Evolutionary conservation across 1,140 invertebrate genomes (phyloP), one percentile per base, ranked within the genome.

Genomic region (Drosophila sucinea): DNA sequence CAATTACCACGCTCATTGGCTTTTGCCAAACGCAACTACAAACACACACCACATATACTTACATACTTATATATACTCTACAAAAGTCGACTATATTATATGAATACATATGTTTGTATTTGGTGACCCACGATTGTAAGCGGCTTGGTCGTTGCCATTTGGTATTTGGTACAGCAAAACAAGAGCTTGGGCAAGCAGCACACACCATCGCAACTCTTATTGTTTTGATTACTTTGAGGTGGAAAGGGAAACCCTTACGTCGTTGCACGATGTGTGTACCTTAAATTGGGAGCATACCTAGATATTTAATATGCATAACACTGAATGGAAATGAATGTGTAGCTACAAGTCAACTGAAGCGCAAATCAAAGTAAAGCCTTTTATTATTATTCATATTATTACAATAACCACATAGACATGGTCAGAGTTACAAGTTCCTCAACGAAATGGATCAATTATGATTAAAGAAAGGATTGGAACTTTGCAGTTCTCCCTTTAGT

Each of bases 291-390:
- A 27, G 44, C 5, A 27, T 27, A 70, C 56, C 57, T 27, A 63
- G 81, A 77, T 81, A 85, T 85, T 79, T 85, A 81, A 84, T 85
- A 84, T 84, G 81, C 77, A 84, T 85, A 63, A 58, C 81, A 65
- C 47, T 70, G 23, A 29, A 35, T 67, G 40, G 61, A 71, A 71
- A 62, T 27, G 74, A 77, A 77, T 71, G 67, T 71, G 67, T 77
- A 67, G 29, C 57, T 54, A 57, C 47, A 8, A 47, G 44, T 38
- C 51, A 55, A 55, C 23, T 38, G 32, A 64, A 54, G 47, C 44
- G 47, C 44, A 38, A 55, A 27, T 10, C 27, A n/a, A 32, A 30
- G 25, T 4, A 6, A 35, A n/a, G 54, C 54, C 25, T n/a, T n/a
- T n/a, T 56, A 17, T 55, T 27, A 10, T 29, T 7, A 27, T 27